These are phyloP conservation scores for Scaptodrosophila latifasciaeformis DNA, from an alignment of 2,888 invertebrate genomes.

Conservation along the genomic window DNA sequence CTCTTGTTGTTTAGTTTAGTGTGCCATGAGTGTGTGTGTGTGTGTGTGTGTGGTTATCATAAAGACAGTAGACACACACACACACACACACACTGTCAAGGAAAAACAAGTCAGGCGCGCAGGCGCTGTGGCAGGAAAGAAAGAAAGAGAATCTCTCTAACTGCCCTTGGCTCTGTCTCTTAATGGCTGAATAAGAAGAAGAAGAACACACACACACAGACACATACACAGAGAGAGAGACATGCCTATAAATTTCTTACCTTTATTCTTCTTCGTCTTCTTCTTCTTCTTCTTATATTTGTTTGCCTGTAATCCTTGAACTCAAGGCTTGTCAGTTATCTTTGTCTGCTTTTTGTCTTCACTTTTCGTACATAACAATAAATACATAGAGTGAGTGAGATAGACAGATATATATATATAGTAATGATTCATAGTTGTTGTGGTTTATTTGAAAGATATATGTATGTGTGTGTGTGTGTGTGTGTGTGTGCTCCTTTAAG, in stretches of 20 bases:
- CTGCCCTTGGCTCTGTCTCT: too few relatives aligned
- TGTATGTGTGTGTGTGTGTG: not conserved
- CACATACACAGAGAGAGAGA: not conserved
- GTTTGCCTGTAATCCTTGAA: constrained; percentile 33
- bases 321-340: constrained; percentile 1
- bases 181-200: too few relatives aligned
- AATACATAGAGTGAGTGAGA: constrained; percentile 4
- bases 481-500: not conserved
- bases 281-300: too few relatives aligned
- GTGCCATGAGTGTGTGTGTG: constrained; percentile 8
- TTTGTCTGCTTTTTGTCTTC: constrained; percentile 20
- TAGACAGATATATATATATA: constrained; percentile 21
- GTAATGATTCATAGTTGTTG: constrained; percentile 51
- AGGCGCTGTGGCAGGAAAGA: too few relatives aligned
- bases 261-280: too few relatives aligned
- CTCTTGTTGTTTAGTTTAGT: constrained; percentile 43
- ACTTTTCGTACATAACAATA: constrained; percentile 11
- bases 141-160: too few relatives aligned
- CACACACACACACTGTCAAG: constrained; percentile 16
- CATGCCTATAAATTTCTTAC: constrained; percentile 4
- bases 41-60: constrained; percentile 40
- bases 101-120: too few relatives aligned
- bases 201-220: constrained; percentile 16
- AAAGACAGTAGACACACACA: constrained; percentile 44
- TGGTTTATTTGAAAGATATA: not conserved